Conservation (phyloP, 1,140 invertebrate genomes). For the Brachionus rotundiformis region DNA sequence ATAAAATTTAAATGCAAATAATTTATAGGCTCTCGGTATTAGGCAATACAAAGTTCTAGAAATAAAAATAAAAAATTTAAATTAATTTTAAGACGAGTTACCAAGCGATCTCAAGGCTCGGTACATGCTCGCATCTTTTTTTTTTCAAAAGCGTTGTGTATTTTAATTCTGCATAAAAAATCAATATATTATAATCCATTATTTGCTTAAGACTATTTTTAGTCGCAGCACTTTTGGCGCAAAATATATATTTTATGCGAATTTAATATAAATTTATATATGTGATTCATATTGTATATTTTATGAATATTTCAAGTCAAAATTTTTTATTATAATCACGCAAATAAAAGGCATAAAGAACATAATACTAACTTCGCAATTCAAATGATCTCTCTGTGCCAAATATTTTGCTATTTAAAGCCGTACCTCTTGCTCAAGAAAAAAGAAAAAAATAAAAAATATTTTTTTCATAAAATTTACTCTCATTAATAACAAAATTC, state of each 20-base stretch:
- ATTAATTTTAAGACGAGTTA: constrained; percentile 11
- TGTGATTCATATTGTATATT: not conserved
- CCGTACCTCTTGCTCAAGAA: constrained; percentile 12
- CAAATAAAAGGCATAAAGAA: constrained; percentile 1
- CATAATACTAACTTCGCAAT: constrained; percentile 44
- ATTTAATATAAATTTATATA: not conserved
- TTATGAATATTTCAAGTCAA: constrained; percentile 24
- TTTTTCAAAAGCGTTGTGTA: not conserved
- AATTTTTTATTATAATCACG: constrained; percentile 39
- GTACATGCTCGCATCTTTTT: not conserved
- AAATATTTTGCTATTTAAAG: constrained; percentile 48
- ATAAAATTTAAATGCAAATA: not conserved
- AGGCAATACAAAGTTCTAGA: not conserved
- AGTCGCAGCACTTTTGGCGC: constrained; percentile 12
- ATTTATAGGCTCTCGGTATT: not conserved
- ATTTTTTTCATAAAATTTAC: constrained; percentile 14
- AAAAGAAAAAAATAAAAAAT: too few relatives aligned
- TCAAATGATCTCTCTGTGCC: not conserved
- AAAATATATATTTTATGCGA: constrained; percentile 2
- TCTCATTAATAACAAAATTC: not conserved
- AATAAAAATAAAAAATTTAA: not conserved
- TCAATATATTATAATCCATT: not conserved
- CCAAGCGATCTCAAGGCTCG: constrained; percentile 35
- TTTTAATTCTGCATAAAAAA: constrained; percentile 26
- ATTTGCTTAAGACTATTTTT: not conserved